Evolutionary conservation across 2,888 invertebrate species (phyloP).

Genomic region (Vesta saturnalis): DNA sequence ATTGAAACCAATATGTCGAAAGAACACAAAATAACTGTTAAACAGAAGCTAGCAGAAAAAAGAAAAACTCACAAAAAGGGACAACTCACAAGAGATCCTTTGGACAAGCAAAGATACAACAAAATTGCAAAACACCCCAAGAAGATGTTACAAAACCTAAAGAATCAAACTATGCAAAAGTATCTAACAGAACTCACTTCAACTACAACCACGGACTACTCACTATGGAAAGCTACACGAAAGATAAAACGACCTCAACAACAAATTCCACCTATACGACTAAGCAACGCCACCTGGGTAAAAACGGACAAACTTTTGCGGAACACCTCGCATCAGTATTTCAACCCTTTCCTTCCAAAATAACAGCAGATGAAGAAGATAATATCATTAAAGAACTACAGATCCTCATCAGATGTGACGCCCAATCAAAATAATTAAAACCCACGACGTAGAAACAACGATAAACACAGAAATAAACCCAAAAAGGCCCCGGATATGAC

Average conservation of each 20-base stretch:
- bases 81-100: background rate
- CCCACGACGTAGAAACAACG: background rate
- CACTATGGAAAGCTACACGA: background rate
- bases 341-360: background rate
- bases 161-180: background rate
- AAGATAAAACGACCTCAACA: background rate
- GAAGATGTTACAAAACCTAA: no score
- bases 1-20: background rate
- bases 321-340: slow-evolving; percentile 1
- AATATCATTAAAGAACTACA: background rate
- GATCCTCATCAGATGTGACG: background rate
- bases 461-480: background rate
- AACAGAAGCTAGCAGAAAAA: background rate
- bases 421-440: background rate
- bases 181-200: background rate
- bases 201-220: background rate
- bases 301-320: background rate
- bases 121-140: background rate
- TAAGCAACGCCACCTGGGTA: background rate
- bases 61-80: no score
- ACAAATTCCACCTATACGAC: background rate
- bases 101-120: background rate
- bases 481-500: background rate
- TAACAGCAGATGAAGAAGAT: background rate
- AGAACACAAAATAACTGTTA: background rate